These are phyloP conservation scores for Punctoribates punctum DNA, from an alignment of 2,888 invertebrate genomes.

Conservation along the genomic window DNA sequence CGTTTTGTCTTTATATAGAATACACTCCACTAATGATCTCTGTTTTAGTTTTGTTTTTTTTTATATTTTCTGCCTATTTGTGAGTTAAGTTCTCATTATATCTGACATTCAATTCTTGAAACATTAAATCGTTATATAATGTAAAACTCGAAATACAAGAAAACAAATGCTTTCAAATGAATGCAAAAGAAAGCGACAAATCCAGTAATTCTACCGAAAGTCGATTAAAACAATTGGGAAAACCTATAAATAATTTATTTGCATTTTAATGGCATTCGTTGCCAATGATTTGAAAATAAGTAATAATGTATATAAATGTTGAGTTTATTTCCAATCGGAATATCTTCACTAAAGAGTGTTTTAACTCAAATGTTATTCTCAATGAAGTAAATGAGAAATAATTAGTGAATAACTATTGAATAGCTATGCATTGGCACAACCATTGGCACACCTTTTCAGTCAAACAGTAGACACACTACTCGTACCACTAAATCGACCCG, in stretches of 20 bases:
- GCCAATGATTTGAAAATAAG: neutral
- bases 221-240: neutral
- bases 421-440: constrained; percentile 21
- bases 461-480: no score
- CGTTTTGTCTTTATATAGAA: no score
- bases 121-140: neutral
- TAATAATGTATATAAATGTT: neutral
- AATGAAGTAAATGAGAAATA: neutral
- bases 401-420: constrained; percentile 1
- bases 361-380: neutral
- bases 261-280: neutral
- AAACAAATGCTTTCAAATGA: neutral
- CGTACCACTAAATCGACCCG: no score
- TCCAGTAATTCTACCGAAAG: neutral
- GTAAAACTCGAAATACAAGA: neutral
- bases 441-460: constrained; percentile 17
- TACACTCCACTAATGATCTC: neutral
- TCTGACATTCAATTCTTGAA: neutral
- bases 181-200: neutral
- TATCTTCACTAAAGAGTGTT: neutral
- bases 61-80: neutral
- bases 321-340: neutral
- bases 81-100: neutral
- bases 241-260: neutral
- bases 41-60: neutral